These are phyloP conservation scores for Yoshiicerus persimilis DNA, from an alignment of 1,140 invertebrate genomes.

Conservation along the genomic window DNA sequence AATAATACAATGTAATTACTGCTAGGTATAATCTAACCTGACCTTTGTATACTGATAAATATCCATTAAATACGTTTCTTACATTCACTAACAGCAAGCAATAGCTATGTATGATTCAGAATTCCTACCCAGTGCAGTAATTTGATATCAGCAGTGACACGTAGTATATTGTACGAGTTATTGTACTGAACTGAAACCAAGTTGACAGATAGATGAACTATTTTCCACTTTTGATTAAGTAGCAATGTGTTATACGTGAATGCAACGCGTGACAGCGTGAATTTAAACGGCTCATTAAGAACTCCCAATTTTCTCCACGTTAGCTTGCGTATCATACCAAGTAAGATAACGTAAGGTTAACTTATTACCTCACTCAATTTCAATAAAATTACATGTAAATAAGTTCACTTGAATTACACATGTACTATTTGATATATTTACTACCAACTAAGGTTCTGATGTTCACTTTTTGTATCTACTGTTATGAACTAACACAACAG, in stretches of 20 bases:
- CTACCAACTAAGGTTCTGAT: neutral
- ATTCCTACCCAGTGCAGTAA: too few species aligned
- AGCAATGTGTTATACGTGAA: neutral
- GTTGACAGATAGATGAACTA: neutral
- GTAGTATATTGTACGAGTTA: too few species aligned
- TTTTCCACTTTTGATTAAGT: neutral
- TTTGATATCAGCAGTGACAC: too few species aligned
- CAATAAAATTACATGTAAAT: neutral
- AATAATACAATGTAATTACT: neutral
- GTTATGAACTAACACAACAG: neutral
- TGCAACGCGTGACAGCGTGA: neutral
- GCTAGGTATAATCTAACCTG: neutral
- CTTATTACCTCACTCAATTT: neutral
- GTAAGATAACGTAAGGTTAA: neutral
- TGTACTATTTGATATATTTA: neutral
- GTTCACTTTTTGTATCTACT: neutral
- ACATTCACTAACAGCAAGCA: neutral
- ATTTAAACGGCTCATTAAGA: slow-evolving; percentile 1
- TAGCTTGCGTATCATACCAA: neutral
- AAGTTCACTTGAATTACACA: neutral
- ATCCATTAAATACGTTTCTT: too few species aligned
- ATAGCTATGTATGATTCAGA: too few species aligned
- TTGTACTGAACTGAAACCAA: neutral
- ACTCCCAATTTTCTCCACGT: neutral
- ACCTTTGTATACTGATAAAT: neutral